A percentile compares a stretch with the other conserved stretches of the same genome.
These are phyloP conservation scores for Mnemiopsis leidyi DNA, from an alignment of 37 sponge, comb jelly and placozoan species.

Conservation along the genomic window DNA sequence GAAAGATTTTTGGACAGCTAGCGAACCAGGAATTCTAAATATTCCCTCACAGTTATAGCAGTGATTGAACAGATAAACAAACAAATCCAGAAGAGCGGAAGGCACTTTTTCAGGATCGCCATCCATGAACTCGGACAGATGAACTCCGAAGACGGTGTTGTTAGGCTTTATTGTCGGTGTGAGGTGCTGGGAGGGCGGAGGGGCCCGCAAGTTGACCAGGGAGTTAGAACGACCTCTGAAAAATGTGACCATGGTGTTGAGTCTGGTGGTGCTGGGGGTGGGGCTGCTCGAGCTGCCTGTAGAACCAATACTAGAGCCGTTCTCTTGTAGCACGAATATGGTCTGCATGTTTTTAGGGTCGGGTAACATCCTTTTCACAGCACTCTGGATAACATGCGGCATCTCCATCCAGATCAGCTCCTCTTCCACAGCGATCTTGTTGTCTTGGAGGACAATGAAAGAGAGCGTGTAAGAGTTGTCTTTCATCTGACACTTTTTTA, in stretches of 20 bases:
- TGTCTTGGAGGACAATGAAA: slow-evolving; percentile 33
- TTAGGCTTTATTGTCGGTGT: background rate
- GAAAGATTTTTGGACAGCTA: background rate
- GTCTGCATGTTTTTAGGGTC: background rate
- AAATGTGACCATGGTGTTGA: background rate
- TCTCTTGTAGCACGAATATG: background rate
- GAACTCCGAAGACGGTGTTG: background rate
- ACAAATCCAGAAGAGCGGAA: background rate
- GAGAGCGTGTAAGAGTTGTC: background rate
- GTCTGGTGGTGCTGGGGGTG: background rate
- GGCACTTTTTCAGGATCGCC: background rate
- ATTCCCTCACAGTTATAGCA: slow-evolving; percentile 54
- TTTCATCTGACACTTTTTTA: slow-evolving; percentile 2
- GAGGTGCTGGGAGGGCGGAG: background rate
- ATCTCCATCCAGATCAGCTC: slow-evolving; percentile 36
- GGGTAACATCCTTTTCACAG: background rate
- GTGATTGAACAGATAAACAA: background rate
- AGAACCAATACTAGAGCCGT: background rate
- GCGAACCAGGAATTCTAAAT: slow-evolving; percentile 15
- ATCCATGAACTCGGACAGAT: background rate
- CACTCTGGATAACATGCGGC: background rate
- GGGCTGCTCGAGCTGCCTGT: background rate
- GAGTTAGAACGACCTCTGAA: background rate
- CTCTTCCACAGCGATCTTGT: background rate
- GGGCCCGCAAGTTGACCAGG: background rate